Evolutionary conservation across 2,888 invertebrate genomes (phyloP).

Genomic region (Periphyllus acericola): DNA sequence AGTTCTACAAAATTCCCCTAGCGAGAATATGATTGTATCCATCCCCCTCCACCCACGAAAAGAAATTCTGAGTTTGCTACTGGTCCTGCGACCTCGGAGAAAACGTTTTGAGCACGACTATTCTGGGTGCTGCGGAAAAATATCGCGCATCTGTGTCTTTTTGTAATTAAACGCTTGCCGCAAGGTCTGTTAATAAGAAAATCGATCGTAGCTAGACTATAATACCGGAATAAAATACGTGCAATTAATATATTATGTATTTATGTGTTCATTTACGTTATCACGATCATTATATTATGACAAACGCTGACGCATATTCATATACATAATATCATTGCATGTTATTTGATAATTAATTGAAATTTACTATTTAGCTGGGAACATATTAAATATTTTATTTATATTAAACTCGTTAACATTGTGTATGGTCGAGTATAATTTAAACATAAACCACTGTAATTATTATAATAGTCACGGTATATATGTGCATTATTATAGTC

Average conservation of each 20-base stretch:
- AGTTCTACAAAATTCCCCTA: too few species aligned
- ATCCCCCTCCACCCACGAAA: too few species aligned
- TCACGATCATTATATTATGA: not conserved
- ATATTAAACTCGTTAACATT: not conserved
- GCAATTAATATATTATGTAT: not conserved
- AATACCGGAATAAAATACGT: not conserved
- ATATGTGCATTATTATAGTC: not conserved
- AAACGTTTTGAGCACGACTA: too few species aligned
- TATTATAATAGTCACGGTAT: not conserved
- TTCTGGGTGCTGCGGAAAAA: too few species aligned
- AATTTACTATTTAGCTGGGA: not conserved
- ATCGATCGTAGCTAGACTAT: not conserved
- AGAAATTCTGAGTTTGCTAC: too few species aligned
- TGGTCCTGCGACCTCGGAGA: too few species aligned
- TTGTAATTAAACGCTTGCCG: too few species aligned
- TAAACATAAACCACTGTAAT: not conserved
- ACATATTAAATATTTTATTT: not conserved
- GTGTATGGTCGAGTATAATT: not conserved
- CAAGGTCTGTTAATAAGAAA: too few species aligned
- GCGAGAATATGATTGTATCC: too few species aligned
- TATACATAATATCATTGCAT: not conserved
- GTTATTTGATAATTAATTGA: not conserved
- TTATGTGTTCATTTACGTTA: not conserved
- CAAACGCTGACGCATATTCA: not conserved
- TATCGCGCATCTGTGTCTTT: too few species aligned